These are phyloP conservation scores for Euleptes europaea DNA, from an alignment of 2,113 vertebrate species.

Conservation along the genomic window DNA sequence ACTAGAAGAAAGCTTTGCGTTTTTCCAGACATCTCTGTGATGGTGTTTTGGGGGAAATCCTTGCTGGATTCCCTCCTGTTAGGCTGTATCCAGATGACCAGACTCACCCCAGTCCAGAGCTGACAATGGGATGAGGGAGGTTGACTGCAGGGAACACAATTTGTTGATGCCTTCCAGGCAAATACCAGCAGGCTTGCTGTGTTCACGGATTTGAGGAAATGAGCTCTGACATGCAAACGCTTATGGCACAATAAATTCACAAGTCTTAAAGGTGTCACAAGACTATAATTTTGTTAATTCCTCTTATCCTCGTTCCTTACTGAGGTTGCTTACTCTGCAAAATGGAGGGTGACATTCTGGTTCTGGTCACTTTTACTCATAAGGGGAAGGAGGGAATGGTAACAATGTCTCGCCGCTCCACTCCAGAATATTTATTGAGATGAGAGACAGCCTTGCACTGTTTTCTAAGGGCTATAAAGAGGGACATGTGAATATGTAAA, in stretches of 20 bases:
- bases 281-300: not conserved
- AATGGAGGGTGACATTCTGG: not conserved
- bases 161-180: not conserved
- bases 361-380: not conserved
- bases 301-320: not conserved
- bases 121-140: not conserved
- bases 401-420: no score
- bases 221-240: no score
- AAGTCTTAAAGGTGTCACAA: no score
- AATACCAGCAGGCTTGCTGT: no score
- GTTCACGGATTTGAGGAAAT: no score
- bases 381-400: not conserved
- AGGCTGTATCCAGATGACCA: not conserved
- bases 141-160: not conserved
- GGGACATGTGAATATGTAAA: not conserved
- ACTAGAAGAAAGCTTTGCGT: not conserved
- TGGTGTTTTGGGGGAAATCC: no score
- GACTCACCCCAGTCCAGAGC: not conserved
- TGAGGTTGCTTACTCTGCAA: not conserved
- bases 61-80: not conserved
- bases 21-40: not conserved
- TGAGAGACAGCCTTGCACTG: not conserved
- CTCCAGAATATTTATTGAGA: not conserved
- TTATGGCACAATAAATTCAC: no score
- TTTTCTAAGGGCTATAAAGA: not conserved